Percentiles rank a stretch among this genome's conserved stretches.
Conservation (phyloP, 2,888 invertebrate genomes). For the Acanthosepion lycidas region DNA sequence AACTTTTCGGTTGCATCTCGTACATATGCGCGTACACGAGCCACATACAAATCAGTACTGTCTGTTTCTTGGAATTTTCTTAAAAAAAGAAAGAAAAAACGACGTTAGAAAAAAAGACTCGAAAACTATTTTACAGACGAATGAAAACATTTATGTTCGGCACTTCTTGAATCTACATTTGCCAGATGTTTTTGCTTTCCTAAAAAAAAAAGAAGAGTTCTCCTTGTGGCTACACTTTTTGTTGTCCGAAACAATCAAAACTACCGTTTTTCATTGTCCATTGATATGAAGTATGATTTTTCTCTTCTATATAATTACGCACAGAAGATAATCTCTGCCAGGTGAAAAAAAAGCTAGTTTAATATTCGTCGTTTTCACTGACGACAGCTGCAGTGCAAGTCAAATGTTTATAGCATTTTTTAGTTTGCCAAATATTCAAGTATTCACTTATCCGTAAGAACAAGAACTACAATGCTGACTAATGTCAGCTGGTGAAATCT, state of each 20-base stretch:
- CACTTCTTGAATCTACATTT: not conserved
- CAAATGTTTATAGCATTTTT: not conserved
- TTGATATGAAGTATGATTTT: not conserved
- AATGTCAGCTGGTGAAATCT: not conserved
- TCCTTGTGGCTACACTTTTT: not conserved
- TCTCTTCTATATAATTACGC: not conserved
- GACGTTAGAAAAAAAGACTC: too few species aligned
- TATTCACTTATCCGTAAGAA: not conserved
- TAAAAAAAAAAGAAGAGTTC: not conserved
- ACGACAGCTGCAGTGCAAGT: not conserved
- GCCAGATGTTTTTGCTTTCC: not conserved
- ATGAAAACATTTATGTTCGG: not conserved
- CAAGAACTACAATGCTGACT: not conserved
- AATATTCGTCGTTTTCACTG: not conserved
- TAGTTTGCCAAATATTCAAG: not conserved
- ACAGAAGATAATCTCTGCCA: not conserved
- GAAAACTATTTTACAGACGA: not conserved
- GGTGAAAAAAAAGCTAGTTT: not conserved
- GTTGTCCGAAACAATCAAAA: not conserved
- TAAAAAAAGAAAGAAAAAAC: too few species aligned
- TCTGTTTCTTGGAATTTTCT: too few species aligned
- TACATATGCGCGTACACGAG: too few species aligned
- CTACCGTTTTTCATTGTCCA: not conserved
- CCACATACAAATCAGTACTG: too few species aligned
- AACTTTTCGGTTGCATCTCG: too few species aligned